Evolutionary conservation across 92 coral and sea anemone genomes (phyloP).

Genomic region (Zoanthus sansibaricus): DNA sequence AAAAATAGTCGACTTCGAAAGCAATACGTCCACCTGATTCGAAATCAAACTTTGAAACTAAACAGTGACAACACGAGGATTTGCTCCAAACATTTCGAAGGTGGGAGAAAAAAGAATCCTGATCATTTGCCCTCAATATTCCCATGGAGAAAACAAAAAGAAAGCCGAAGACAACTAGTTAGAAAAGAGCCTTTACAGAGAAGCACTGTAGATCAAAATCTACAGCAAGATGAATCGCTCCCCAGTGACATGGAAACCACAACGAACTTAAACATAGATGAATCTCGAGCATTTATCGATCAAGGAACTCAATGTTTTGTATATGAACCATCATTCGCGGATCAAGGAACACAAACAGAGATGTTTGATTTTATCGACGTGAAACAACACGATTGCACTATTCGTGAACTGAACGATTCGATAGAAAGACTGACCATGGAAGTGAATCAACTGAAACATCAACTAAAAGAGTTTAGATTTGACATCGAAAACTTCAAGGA

Average conservation of each 20-base stretch:
- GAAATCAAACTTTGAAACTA: constrained; percentile 40
- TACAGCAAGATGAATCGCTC: constrained; percentile 24
- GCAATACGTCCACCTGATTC: constrained; percentile 48
- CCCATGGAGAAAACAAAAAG: constrained; percentile 40
- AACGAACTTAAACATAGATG: constrained; percentile 17
- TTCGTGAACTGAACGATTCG: constrained; percentile 38
- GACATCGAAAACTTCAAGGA: constrained; percentile 56
- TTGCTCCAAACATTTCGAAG: constrained; percentile 44
- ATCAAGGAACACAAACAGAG: constrained; percentile 59
- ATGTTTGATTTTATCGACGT: constrained; percentile 41
- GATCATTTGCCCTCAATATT: constrained; percentile 46
- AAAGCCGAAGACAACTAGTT: constrained; percentile 30
- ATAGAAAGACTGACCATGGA: constrained; percentile 48
- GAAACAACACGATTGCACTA: constrained; percentile 34
- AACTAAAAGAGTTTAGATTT: constrained; percentile 46
- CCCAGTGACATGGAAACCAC: constrained; percentile 53
- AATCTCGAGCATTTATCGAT: constrained; percentile 46
- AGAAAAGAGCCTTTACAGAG: constrained; percentile 50
- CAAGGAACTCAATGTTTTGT: constrained; percentile 49
- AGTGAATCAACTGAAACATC: constrained; percentile 47
- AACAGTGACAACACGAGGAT: constrained; percentile 48
- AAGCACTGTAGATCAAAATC: constrained; percentile 33
- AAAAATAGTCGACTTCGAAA: constrained; percentile 38
- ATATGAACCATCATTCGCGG: constrained; percentile 10
- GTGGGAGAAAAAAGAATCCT: constrained; percentile 29